Conservation (phyloP, 2,113 vertebrate species). For the Hippocampus mohnikei region DNA sequence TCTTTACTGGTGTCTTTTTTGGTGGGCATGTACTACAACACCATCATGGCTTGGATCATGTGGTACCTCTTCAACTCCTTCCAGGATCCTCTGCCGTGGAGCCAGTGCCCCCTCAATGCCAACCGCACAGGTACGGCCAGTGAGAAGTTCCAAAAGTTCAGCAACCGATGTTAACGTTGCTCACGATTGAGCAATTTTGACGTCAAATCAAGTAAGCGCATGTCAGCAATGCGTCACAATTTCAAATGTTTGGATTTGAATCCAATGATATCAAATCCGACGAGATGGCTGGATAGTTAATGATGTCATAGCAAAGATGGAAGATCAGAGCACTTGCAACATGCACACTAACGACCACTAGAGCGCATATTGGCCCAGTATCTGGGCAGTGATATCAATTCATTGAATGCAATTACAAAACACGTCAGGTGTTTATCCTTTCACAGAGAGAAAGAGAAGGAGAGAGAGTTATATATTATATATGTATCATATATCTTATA, state of each 20-base stretch:
- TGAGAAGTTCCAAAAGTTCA: neutral
- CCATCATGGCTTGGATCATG: conserved; percentile 93
- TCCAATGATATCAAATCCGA: too few relatives aligned
- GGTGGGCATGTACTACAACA: conserved; percentile 92
- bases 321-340: too few relatives aligned
- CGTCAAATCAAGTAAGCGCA: neutral
- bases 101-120: conserved; percentile 76
- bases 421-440: too few relatives aligned
- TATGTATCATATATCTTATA: too few relatives aligned
- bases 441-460: too few relatives aligned
- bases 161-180: neutral
- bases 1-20: conserved; percentile 84
- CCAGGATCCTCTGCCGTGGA: conserved; percentile 91
- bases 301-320: too few relatives aligned
- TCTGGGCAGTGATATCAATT: too few relatives aligned
- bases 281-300: too few relatives aligned
- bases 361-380: neutral
- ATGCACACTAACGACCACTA: neutral
- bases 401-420: too few relatives aligned
- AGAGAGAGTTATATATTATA: too few relatives aligned
- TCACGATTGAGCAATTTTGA: neutral
- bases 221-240: too few relatives aligned
- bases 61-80: conserved; percentile 99
- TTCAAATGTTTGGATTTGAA: too few relatives aligned
- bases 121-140: conserved; percentile 78